A percentile compares a stretch with the other conserved stretches of the same genome.
Evolutionary conservation across 2,113 vertebrate species (phyloP).

Genomic region (Neolamprologus devosi): DNA sequence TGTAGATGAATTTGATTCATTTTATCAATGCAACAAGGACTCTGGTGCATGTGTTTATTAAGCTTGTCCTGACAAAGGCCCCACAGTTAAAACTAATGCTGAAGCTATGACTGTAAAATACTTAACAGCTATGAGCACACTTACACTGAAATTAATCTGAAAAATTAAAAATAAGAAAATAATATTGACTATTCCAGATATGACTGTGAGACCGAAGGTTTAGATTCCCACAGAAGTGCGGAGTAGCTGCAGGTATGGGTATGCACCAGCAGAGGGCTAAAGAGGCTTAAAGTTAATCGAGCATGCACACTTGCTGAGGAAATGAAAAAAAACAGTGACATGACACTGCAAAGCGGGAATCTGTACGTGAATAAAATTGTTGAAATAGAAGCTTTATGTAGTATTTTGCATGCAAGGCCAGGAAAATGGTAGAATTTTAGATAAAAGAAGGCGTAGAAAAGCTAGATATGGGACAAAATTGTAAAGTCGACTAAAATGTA

Average conservation of each 20-base stretch:
- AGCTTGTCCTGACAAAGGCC: not conserved
- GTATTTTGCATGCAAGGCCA: not conserved
- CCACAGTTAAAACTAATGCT: not conserved
- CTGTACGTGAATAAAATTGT: not conserved
- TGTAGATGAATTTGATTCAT: not conserved
- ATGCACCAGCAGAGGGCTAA: slow-evolving; percentile 46
- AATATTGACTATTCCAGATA: not conserved
- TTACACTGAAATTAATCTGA: not conserved
- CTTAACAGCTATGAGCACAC: not conserved
- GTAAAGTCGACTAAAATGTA: not conserved
- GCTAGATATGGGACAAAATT: not conserved
- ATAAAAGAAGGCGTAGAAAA: not conserved
- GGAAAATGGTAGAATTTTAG: not conserved
- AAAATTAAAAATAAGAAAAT: not conserved
- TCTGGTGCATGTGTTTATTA: not conserved
- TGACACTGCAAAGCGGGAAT: not conserved
- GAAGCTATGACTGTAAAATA: not conserved
- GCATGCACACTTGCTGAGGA: not conserved
- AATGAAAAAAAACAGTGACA: not conserved
- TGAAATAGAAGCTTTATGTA: not conserved
- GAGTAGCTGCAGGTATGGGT: not conserved
- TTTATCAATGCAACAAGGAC: not conserved
- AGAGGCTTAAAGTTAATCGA: not conserved
- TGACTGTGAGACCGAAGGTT: not conserved
- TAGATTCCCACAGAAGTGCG: not conserved